These are phyloP conservation scores for Eugnorisma glareosa DNA, from an alignment of 2,888 invertebrate species.

Conservation along the genomic window DNA sequence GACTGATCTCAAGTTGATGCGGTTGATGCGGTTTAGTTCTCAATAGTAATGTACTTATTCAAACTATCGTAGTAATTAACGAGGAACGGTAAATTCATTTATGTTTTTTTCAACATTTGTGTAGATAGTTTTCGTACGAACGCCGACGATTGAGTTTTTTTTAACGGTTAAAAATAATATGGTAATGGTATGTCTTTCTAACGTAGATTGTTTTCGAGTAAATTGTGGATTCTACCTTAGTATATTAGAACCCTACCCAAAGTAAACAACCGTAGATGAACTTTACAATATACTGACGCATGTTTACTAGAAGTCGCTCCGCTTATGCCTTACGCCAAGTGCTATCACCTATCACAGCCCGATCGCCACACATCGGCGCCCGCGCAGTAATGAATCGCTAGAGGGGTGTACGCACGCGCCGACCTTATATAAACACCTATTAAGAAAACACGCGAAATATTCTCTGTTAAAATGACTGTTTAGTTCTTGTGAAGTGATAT, in stretches of 20 bases:
- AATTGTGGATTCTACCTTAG: not conserved
- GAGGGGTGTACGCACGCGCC: slow-evolving; percentile 56
- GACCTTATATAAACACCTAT: slow-evolving; percentile 16
- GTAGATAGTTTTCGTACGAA: not conserved
- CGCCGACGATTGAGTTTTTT: not conserved
- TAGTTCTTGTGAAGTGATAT: slow-evolving; percentile 45
- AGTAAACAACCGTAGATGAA: not conserved
- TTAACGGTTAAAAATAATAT: not conserved
- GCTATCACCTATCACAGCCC: slow-evolving; percentile 58
- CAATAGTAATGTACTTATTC: slow-evolving; percentile 16
- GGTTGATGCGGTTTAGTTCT: too few relatives aligned
- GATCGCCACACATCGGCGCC: slow-evolving; percentile 41
- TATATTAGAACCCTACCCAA: not conserved
- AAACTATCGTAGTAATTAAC: slow-evolving; percentile 1
- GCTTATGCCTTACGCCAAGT: slow-evolving; percentile 40
- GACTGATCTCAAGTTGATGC: not conserved
- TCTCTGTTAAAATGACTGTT: slow-evolving; percentile 34
- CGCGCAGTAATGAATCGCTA: slow-evolving; percentile 59
- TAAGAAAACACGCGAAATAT: slow-evolving; percentile 38
- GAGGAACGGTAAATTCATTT: not conserved
- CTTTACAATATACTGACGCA: not conserved
- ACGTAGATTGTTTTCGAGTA: not conserved
- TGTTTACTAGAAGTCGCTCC: slow-evolving; percentile 15
- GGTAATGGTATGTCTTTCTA: not conserved
- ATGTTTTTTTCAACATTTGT: not conserved